Evolutionary conservation across 2,797 vertebrate genomes (phyloP).

Genomic region (Gobionotothen gibberifrons): DNA sequence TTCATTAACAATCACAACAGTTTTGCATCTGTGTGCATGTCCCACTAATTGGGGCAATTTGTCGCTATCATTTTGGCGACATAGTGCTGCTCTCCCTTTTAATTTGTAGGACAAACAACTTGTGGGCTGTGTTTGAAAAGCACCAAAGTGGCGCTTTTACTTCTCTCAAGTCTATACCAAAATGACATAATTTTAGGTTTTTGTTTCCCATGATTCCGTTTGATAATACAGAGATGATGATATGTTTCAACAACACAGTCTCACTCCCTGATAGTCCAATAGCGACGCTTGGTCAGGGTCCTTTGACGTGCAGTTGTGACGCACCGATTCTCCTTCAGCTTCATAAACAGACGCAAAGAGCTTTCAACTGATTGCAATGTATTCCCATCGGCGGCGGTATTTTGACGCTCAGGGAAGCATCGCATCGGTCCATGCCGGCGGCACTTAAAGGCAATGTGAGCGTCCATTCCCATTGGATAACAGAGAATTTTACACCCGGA

Average conservation of each 20-base stretch:
- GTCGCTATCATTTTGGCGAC: constrained; percentile 77
- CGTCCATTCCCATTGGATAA: too few species aligned
- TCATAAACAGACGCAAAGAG: too few species aligned
- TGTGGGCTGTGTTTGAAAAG: constrained; percentile 41
- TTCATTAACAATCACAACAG: constrained; percentile 82
- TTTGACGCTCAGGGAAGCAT: too few species aligned
- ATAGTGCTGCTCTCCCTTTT: constrained; percentile 69
- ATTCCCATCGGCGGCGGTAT: too few species aligned
- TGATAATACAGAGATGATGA: background rate
- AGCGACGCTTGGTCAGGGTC: too few species aligned
- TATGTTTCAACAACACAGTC: background rate
- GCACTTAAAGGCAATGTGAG: too few species aligned
- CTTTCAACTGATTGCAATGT: too few species aligned
- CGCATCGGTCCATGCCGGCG: too few species aligned
- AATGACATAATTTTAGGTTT: background rate
- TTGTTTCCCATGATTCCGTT: background rate
- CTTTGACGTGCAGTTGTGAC: too few species aligned
- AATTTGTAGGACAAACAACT: constrained; percentile 79
- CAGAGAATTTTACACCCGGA: too few species aligned
- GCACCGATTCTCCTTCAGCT: too few species aligned
- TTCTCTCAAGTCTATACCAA: background rate
- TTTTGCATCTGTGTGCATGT: constrained; percentile 81
- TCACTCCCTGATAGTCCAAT: too few species aligned
- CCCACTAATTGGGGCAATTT: constrained; percentile 82
- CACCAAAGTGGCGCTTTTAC: background rate